Evolutionary conservation across 1,140 invertebrate genomes (phyloP).

Genomic region (Sitophilus oryzae): DNA sequence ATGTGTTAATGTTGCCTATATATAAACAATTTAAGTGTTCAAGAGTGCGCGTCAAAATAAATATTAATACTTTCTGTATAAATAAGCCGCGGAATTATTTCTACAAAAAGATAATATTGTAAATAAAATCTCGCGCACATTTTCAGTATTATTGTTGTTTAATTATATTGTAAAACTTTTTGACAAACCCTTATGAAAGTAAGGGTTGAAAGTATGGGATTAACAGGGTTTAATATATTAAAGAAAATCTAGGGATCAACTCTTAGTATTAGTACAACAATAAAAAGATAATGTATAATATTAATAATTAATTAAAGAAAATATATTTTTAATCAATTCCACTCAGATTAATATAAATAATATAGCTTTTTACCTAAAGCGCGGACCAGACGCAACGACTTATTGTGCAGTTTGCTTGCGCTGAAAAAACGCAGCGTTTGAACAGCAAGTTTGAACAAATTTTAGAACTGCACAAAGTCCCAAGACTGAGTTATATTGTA

Average conservation of each 20-base stretch:
- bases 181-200: conserved; percentile 18
- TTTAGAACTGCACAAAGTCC: too few species aligned
- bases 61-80: background rate
- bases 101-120: conserved; percentile 1
- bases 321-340: conserved; percentile 19
- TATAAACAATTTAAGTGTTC: conserved; percentile 14
- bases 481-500: too few species aligned
- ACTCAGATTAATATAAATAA: too few species aligned
- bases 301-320: background rate
- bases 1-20: conserved; percentile 8
- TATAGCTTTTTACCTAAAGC: too few species aligned
- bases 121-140: conserved; percentile 8
- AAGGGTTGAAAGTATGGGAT: conserved; percentile 19
- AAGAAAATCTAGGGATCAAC: conserved; percentile 21
- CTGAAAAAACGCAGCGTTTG: too few species aligned
- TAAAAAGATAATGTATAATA: conserved; percentile 12
- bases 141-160: conserved; percentile 25
- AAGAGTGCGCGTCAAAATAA: background rate
- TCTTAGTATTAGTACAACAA: conserved; percentile 19
- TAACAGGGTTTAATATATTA: conserved; percentile 22
- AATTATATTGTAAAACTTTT: conserved; percentile 20
- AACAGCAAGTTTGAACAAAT: too few species aligned
- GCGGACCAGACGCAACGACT: too few species aligned
- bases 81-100: conserved; percentile 2
- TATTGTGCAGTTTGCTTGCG: too few species aligned